These are phyloP conservation scores for Druon quercuslanigerum DNA, from an alignment of 1,140 invertebrate genomes.

Conservation along the genomic window DNA sequence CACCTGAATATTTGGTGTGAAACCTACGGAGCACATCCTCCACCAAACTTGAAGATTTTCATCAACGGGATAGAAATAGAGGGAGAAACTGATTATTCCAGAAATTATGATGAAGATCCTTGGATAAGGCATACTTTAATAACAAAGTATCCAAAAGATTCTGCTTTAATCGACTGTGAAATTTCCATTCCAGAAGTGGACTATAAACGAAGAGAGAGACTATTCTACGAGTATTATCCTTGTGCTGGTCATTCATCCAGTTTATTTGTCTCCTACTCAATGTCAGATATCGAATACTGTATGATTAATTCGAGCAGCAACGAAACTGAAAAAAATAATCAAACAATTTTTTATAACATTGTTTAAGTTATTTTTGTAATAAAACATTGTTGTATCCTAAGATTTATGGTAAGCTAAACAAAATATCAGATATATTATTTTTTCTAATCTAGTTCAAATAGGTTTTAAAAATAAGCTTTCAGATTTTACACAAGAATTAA, in stretches of 20 bases:
- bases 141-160: slow-evolving; percentile 38
- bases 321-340: background rate
- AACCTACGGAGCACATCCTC: slow-evolving; percentile 54
- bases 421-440: too few species aligned
- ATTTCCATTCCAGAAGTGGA: slow-evolving; percentile 56
- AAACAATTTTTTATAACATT: too few species aligned
- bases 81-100: slow-evolving; percentile 9
- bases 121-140: slow-evolving; percentile 10
- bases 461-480: too few species aligned
- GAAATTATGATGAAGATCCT: slow-evolving; percentile 34
- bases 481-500: too few species aligned
- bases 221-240: slow-evolving; percentile 49
- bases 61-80: background rate
- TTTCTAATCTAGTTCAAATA: too few species aligned
- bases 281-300: background rate
- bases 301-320: background rate
- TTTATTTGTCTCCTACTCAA: slow-evolving; percentile 43
- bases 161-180: slow-evolving; percentile 55
- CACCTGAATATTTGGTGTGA: slow-evolving; percentile 58
- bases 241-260: slow-evolving; percentile 11
- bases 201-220: slow-evolving; percentile 52
- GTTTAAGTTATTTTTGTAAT: too few species aligned
- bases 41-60: slow-evolving; percentile 51
- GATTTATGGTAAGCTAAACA: too few species aligned
- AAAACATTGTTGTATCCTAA: too few species aligned